Evolutionary conservation across 23 tunicate species (phyloP), one percentile per base, ranked within the genome.

Genomic region (Aplidium turbinatum): DNA sequence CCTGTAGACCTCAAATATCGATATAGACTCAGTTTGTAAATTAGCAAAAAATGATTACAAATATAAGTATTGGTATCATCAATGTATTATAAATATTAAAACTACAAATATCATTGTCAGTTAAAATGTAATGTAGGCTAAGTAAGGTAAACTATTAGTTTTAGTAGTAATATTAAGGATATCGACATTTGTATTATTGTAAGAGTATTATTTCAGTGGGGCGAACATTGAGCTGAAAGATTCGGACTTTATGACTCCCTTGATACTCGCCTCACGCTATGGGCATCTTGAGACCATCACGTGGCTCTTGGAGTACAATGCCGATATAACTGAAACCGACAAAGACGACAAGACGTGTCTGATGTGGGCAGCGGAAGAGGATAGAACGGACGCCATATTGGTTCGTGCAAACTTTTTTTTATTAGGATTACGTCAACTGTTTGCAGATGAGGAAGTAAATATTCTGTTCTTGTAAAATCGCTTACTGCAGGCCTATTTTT

Each of bases 301-400:
- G 2, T 79, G 82, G 68, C 65, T 94, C 68, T 61, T 94, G 29
- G 69, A 87, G 30, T 36, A 81, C 51, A 52, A 76, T 13, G 95
- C 95, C 27, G 95, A 94, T 68, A 57, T 94, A 38, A 87, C 99
- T 3, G 94, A 87, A 54, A 94, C 93, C 6, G 99, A 94, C 74
- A 94, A 94, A 64, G 93, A 94, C 48, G 99, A 94, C 65, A 72
- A 79, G 55, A 94, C 93, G 11, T 82, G 94, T 38, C 48, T 87
- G 34, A 86, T 94, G 78, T 86, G 88, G 89, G 94, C 95, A 0
- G 99, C 99, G 2, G 90, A 86, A 28, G 99, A 94, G 78, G 76
- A 91, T 64, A 36, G 86, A 45, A 73, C 86, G 21, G 97, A 91
- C 22, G 86, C 97, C 4, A 51, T 84, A 50, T 48, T 31, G 56